A percentile compares a stretch with the other conserved stretches of the same genome.
These are phyloP conservation scores for Lathamus discolor DNA, from an alignment of 2,113 vertebrate genomes.

Conservation along the genomic window DNA sequence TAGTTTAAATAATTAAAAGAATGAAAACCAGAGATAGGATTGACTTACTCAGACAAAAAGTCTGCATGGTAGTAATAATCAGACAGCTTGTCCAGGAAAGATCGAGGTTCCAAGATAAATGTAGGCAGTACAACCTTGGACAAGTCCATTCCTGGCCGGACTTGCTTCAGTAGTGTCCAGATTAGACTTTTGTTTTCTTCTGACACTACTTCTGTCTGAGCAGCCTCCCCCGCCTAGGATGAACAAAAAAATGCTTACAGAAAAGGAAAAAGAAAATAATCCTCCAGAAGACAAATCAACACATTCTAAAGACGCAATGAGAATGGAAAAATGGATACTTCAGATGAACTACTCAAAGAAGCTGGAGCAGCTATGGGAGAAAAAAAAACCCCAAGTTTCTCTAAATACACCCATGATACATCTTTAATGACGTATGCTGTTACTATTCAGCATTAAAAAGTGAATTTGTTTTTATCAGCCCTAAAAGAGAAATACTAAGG, in stretches of 20 bases:
- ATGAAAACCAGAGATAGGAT: not conserved
- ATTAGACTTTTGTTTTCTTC: conserved; percentile 99
- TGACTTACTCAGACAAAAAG: conserved; percentile 93
- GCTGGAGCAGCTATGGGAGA: not conserved
- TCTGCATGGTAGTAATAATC: conserved; percentile 99
- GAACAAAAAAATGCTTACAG: conserved; percentile 15
- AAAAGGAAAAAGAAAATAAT: not conserved
- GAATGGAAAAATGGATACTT: not conserved
- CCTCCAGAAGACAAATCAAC: not conserved
- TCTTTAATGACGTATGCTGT: not conserved
- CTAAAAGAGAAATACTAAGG: not conserved
- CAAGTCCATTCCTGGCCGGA: conserved; percentile 96
- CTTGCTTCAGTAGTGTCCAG: conserved; percentile 98
- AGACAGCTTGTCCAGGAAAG: conserved; percentile 97
- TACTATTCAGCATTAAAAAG: not conserved
- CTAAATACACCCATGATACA: not conserved
- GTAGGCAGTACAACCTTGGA: conserved; percentile 98
- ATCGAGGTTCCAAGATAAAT: conserved; percentile 95
- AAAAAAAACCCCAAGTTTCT: not conserved
- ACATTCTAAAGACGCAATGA: not conserved
- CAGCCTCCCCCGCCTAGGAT: conserved; percentile 90
- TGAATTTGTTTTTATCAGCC: not conserved
- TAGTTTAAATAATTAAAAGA: not conserved
- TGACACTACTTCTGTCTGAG: conserved; percentile 96
- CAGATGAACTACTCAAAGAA: not conserved